Percentiles rank a stretch among this genome's conserved stretches.
Evolutionary conservation across 2,888 invertebrate genomes (phyloP).

Genomic region (Hirtodrosophila trivittata): DNA sequence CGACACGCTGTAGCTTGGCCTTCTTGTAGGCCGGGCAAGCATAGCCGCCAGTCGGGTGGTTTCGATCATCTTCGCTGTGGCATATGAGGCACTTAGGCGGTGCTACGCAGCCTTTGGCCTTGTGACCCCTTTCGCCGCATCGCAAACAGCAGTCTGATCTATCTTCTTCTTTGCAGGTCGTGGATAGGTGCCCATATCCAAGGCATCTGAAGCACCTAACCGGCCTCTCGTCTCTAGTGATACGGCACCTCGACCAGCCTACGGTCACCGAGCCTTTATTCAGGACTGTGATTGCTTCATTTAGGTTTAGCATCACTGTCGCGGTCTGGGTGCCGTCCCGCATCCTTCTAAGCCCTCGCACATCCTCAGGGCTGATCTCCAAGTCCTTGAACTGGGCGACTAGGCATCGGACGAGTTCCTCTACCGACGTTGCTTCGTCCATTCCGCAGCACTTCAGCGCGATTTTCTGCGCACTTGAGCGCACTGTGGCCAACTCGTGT

Average conservation of each 20-base stretch:
- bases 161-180: neutral
- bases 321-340: neutral
- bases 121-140: neutral
- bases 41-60: neutral
- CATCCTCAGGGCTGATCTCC: neutral
- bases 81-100: neutral
- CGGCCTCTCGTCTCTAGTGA: neutral
- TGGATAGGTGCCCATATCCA: too few species aligned
- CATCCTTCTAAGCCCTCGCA: neutral
- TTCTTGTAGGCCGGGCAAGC: too few species aligned
- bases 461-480: too few species aligned
- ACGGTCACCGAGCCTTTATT: too few species aligned
- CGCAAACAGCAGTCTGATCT: neutral
- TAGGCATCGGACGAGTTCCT: neutral
- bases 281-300: too few species aligned
- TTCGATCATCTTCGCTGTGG: neutral
- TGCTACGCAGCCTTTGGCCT: neutral
- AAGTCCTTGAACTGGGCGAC: neutral
- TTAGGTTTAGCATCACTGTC: too few species aligned
- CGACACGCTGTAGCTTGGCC: too few species aligned
- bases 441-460: too few species aligned
- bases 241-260: neutral
- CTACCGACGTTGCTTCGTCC: too few species aligned
- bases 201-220: neutral
- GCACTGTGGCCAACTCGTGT: too few species aligned